Conservation (phyloP, 2,113 vertebrate species). For the Oophaga pumilio region DNA sequence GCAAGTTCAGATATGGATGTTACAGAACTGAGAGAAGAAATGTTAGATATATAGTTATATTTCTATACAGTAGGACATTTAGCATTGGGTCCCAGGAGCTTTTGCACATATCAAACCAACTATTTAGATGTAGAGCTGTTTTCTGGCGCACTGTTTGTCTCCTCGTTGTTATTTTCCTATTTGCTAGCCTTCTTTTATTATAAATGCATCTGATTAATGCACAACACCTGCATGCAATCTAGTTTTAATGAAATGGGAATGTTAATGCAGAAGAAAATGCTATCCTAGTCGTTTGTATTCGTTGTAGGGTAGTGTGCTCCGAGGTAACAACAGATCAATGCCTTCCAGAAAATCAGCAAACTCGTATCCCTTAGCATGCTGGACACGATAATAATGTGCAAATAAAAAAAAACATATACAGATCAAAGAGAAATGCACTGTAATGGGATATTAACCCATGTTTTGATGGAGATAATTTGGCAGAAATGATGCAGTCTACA, state of each 20-base stretch:
- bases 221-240: constrained; percentile 23
- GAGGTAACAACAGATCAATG: constrained; percentile 15
- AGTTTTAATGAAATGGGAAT: constrained; percentile 2
- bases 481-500: neutral
- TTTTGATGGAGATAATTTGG: neutral
- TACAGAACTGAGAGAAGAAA: too few relatives aligned
- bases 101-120: neutral
- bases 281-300: constrained; percentile 9
- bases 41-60: too few relatives aligned
- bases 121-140: neutral
- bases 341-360: neutral
- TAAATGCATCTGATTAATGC: constrained; percentile 3
- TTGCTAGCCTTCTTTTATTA: neutral
- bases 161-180: neutral
- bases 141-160: neutral
- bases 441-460: neutral
- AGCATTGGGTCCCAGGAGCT: neutral
- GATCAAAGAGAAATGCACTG: neutral
- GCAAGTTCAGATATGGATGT: too few relatives aligned
- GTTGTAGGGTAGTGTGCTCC: constrained; percentile 3
- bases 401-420: neutral
- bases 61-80: neutral
- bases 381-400: neutral
- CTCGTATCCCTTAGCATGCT: neutral
- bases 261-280: constrained; percentile 1